Conservation (phyloP, 2,113 vertebrate species). For the Centropus bengalensis region DNA sequence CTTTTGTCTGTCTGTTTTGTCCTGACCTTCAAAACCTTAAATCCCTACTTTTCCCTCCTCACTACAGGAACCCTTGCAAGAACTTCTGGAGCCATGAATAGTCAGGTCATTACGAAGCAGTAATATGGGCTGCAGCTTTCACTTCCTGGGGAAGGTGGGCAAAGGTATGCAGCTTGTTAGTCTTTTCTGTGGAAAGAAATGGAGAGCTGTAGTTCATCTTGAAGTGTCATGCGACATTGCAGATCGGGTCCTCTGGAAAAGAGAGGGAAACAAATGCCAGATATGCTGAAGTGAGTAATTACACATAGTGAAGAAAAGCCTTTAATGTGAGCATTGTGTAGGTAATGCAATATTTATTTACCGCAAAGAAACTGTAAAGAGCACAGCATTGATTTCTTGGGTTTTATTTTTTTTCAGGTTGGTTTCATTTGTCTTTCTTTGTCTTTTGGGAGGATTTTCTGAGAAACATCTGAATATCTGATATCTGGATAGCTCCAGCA, state of each 20-base stretch:
- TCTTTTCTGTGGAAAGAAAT: not conserved
- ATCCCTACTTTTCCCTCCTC: not conserved
- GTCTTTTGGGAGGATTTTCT: constrained; percentile 17
- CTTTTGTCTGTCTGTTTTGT: not conserved
- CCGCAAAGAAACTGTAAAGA: constrained; percentile 22
- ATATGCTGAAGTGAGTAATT: constrained; percentile 39
- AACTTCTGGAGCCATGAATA: constrained; percentile 15
- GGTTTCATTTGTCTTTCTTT: not conserved
- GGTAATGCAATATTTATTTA: constrained; percentile 62
- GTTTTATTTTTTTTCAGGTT: constrained; percentile 6
- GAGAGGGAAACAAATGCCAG: not conserved
- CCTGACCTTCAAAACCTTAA: constrained; percentile 22
- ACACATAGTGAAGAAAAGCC: constrained; percentile 12
- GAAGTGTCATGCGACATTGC: not conserved
- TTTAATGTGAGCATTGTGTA: not conserved
- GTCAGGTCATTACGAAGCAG: not conserved
- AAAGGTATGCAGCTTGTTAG: not conserved
- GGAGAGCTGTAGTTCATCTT: not conserved
- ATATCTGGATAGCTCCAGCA: not conserved
- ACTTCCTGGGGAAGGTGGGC: not conserved
- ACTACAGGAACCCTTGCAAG: not conserved
- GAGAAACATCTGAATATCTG: not conserved
- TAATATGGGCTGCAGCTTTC: not conserved
- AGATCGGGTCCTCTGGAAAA: constrained; percentile 29
- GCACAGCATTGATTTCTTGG: constrained; percentile 51